Evolutionary conservation across 1,140 invertebrate species (phyloP).

Genomic region (Cyrtorhinus lividipennis): DNA sequence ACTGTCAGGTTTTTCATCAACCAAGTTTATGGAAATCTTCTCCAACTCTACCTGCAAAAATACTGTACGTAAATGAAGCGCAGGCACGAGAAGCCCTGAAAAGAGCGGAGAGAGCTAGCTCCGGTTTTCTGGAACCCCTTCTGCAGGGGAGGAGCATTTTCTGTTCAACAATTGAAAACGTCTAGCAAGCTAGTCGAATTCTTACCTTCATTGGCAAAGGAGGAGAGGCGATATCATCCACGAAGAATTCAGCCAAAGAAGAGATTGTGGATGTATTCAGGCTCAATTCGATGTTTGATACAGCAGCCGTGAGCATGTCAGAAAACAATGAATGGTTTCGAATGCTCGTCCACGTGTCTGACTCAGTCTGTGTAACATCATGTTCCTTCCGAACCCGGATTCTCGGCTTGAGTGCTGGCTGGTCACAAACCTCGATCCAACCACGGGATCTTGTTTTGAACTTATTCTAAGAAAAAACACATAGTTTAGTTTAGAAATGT

Average conservation of each 20-base stretch:
- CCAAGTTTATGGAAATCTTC: slow-evolving; percentile 12
- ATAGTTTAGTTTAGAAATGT: too few relatives aligned
- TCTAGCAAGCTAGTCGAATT: too few relatives aligned
- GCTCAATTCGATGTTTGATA: slow-evolving; percentile 48
- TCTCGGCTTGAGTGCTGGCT: slow-evolving; percentile 17
- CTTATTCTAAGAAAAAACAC: slow-evolving; percentile 43
- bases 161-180: too few relatives aligned
- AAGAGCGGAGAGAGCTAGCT: too few relatives aligned
- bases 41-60: slow-evolving; percentile 9
- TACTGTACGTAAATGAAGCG: too few relatives aligned
- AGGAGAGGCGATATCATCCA: slow-evolving; percentile 66
- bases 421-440: slow-evolving; percentile 45
- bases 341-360: slow-evolving; percentile 23
- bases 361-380: slow-evolving; percentile 31
- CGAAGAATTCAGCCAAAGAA: slow-evolving; percentile 61
- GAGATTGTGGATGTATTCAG: slow-evolving; percentile 68
- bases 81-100: too few relatives aligned
- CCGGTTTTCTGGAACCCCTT: too few relatives aligned
- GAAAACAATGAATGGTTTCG: slow-evolving; percentile 28
- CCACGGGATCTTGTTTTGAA: slow-evolving; percentile 53
- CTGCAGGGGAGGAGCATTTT: too few relatives aligned
- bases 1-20: background rate
- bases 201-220: slow-evolving; percentile 63
- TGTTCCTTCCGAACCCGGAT: slow-evolving; percentile 15
- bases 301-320: slow-evolving; percentile 43